Evolutionary conservation across 2,113 vertebrate species (phyloP).

Genomic region (Eleginops maclovinus): DNA sequence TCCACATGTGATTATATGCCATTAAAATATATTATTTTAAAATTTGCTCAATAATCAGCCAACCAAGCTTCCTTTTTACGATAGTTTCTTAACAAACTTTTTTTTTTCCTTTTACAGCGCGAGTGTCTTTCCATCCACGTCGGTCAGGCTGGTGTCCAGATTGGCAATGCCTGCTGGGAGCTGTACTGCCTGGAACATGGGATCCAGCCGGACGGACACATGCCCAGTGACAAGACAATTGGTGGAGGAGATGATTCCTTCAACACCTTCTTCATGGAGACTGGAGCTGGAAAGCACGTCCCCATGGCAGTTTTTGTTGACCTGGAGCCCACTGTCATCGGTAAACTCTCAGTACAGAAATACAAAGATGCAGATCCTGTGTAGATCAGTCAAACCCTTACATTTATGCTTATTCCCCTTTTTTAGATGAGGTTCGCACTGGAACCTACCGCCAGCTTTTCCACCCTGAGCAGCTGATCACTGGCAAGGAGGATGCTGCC

Average conservation of each 20-base stretch:
- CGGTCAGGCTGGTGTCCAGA: slow-evolving; percentile 83
- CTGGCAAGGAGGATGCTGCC: slow-evolving; percentile 77
- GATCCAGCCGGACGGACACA: slow-evolving; percentile 81
- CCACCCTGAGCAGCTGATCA: slow-evolving; percentile 82
- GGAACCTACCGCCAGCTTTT: slow-evolving; percentile 78
- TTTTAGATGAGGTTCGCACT: slow-evolving; percentile 67
- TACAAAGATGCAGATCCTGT: no score
- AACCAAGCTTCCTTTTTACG: no score
- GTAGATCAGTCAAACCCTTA: no score
- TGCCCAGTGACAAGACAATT: slow-evolving; percentile 79
- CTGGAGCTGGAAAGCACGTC: slow-evolving; percentile 89
- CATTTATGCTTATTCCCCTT: neutral
- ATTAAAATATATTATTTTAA: neutral
- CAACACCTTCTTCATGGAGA: slow-evolving; percentile 93
- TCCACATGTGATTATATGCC: neutral
- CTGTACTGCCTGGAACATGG: slow-evolving; percentile 82
- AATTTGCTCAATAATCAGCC: neutral
- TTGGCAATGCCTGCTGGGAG: slow-evolving; percentile 83
- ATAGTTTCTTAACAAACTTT: no score
- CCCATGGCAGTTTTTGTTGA: slow-evolving; percentile 89
- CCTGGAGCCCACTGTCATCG: slow-evolving; percentile 90
- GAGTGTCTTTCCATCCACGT: slow-evolving; percentile 83
- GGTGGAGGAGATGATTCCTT: slow-evolving; percentile 90
- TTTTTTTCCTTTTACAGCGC: slow-evolving; percentile 58
- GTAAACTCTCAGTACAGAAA: no score